Evolutionary conservation across 2,888 invertebrate species (phyloP).

Genomic region (Aleiodes testaceus): DNA sequence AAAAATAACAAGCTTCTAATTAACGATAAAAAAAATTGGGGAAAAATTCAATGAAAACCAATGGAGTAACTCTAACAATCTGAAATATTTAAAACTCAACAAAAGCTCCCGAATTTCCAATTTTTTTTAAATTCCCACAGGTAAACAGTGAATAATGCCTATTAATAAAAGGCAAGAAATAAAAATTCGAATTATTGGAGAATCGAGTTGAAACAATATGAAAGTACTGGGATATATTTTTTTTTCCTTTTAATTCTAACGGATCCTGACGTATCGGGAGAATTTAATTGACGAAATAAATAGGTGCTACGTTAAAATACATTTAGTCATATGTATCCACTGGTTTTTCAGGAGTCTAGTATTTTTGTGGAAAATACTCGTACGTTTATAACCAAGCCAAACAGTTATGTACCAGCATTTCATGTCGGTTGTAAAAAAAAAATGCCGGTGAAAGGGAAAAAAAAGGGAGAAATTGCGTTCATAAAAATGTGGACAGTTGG

Average conservation of each 20-base stretch:
- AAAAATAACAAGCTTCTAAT: not conserved
- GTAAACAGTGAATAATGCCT: slow-evolving; percentile 32
- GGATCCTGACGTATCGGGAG: slow-evolving; percentile 45
- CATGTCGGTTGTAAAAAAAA: not conserved
- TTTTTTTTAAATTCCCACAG: no score
- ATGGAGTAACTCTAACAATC: no score
- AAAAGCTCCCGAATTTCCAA: no score
- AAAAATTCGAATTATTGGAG: not conserved
- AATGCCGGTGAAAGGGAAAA: not conserved
- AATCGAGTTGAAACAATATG: slow-evolving; percentile 45
- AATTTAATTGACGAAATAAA: slow-evolving; percentile 51
- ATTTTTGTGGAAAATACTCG: not conserved
- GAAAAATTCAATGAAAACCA: slow-evolving; percentile 1
- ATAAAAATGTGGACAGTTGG: no score
- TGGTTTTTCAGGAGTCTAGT: not conserved
- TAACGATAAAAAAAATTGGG: not conserved
- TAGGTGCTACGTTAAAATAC: slow-evolving; percentile 38
- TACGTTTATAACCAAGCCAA: slow-evolving; percentile 12
- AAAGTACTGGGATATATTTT: slow-evolving; percentile 7
- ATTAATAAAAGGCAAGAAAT: slow-evolving; percentile 20
- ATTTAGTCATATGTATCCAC: not conserved
- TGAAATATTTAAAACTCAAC: no score
- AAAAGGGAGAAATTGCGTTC: not conserved
- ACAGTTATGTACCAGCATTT: slow-evolving; percentile 21
- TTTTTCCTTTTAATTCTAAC: slow-evolving; percentile 41